Base-by-base conservation (phyloP, 2,113 vertebrate genomes). In the Narcine bancroftii region DNA sequence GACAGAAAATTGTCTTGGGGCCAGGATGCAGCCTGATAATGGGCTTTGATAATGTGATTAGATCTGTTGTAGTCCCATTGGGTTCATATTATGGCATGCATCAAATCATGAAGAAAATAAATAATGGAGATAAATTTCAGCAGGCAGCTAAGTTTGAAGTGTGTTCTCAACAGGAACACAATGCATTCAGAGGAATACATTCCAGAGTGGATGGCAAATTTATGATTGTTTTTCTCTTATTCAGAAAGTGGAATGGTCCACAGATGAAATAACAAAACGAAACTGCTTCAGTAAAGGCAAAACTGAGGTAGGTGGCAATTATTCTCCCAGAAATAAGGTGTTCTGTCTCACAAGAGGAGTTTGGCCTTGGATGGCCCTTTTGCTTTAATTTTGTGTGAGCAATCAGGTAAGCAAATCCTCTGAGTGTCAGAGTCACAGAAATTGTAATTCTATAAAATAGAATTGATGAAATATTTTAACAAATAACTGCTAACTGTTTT, bases 201-300 rank as follows among this genome's bases (percentile, higher is more conserved):
- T 91, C 26, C 9, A 10, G 63, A 69, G 26, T 91, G 29, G 42
- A 91, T 13, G 45, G 39, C 47, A 91, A 91, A 63, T 39, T 63
- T 65, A 50, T 89, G 56, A 15, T 94, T 91, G 93, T 87, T 92
- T 83, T 94, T 69, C 53, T 33, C 36, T 19, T 63, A 29, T 93
- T 45, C 95, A 99, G 98, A 97, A 96, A 93, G 98, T 97, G 92
- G 97, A 98, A 93, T 99, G 98, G 98, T 96, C 95, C 63, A 99
- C 98, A 93, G 98, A 99, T 60, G 97, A 99, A 94, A 97, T 97
- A 93, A 97, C 98, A 94, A 98, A 97, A 95, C 98, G 96, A 95
- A 96, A 98, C 93, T 99, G 98, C 93, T 99, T 98, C 95, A 99
- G 98, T 93, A 98, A 98, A 56, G 98, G 98, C 53, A 99, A 99